Evolutionary conservation across 2,113 vertebrate genomes (phyloP), one percentile per base, ranked within the genome.

Genomic region (Rhizomys pruinosus): DNA sequence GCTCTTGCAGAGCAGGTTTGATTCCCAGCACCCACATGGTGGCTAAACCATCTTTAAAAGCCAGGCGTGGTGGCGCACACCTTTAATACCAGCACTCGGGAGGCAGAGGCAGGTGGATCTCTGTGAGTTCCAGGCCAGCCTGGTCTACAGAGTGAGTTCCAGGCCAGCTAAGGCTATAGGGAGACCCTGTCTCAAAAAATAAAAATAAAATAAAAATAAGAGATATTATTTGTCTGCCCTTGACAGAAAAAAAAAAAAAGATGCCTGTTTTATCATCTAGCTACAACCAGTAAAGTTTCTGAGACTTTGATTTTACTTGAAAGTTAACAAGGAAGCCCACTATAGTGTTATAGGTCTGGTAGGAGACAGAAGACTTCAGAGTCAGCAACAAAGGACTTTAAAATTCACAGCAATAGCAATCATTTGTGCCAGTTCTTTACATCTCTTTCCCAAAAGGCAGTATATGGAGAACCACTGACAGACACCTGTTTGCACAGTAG

Each of bases 231-330:
- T 81, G 22, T 34, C 39, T 61, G 27, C 29, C 39, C 44, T 76
- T 74, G 64, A 47, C 44, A 93, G 55, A 84, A 66, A 52, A 52
- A 52, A 52, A n/a, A 86, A 57, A 16, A 47, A 37, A 66, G 32
- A 59, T 34, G 77, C 7, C n/a, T 91, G 25, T 10, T 78, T 52
- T 52, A 64, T 55, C n/a, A 63, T 80, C 47, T 88, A 74, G 37
- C 71, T 44, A 78, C 44, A 19, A 64, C 17, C 17, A 34, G 23
- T n/a, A 59, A 92, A 84, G 13, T 17, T 87, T 77, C 69, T 66
- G 59, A 92, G 71, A 90, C 47, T 64, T 92, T 94, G 63, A 63
- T 81, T 37, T 82, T 44, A 81, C 17, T 74, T 91, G 73, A 20
- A 88, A 84, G 59, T 47, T 66, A 84, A 66, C 17, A 44, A 29